Evolutionary conservation across 2,113 vertebrate genomes (phyloP).

Genomic region (Xenopus tropicalis): DNA sequence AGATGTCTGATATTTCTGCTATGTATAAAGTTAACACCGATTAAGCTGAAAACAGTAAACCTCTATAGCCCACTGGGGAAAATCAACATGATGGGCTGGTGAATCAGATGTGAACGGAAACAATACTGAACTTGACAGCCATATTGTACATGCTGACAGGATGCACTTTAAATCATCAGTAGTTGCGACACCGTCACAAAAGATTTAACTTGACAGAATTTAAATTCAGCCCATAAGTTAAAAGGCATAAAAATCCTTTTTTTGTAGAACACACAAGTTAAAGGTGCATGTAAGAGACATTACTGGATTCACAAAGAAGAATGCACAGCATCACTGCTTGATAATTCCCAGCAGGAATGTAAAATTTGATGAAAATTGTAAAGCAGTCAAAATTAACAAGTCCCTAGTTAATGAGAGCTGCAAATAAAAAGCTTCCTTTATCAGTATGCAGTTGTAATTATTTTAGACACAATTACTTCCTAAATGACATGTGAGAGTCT

Average conservation of each 20-base stretch:
- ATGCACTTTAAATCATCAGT: background rate
- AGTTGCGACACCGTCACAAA: too few species aligned
- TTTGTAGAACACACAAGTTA: background rate
- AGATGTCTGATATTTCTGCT: too few species aligned
- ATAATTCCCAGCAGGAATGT: constrained; percentile 29
- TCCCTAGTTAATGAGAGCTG: constrained; percentile 11
- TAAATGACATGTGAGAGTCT: constrained; percentile 16
- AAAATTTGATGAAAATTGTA: constrained; percentile 33
- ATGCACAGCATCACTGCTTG: background rate
- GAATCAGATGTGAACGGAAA: too few species aligned
- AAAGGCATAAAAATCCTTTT: too few species aligned
- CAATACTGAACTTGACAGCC: too few species aligned
- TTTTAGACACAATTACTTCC: constrained; percentile 35
- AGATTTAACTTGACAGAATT: too few species aligned
- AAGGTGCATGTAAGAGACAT: background rate
- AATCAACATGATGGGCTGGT: too few species aligned
- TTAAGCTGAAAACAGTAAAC: too few species aligned
- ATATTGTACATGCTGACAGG: background rate
- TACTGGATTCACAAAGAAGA: background rate
- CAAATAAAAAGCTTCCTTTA: constrained; percentile 12
- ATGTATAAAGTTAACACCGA: too few species aligned
- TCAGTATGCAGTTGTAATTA: constrained; percentile 27
- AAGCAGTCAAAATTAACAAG: constrained; percentile 31
- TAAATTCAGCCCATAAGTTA: too few species aligned
- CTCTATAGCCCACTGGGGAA: too few species aligned